A percentile compares a stretch with the other conserved stretches of the same genome.
phyloP scores from a whole-genome alignment of 1,140 invertebrate genomes.

The Camponotus vicinus region DNA sequence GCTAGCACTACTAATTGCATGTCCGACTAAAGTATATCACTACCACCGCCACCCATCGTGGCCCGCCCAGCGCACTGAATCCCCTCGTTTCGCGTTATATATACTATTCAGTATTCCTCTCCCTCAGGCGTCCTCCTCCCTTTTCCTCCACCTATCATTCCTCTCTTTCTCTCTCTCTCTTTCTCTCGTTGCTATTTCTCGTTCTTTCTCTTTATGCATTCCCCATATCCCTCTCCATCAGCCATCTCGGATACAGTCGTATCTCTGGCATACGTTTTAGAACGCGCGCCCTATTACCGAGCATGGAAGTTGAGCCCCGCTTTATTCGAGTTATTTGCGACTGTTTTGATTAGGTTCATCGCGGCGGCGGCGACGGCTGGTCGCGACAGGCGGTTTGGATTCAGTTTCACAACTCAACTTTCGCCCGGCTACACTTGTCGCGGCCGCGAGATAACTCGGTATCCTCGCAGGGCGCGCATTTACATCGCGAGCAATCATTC shows the following conservation, averaged over 20 bases:
- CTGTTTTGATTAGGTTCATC: conserved; percentile 72
- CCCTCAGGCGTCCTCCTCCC: conserved; percentile 41
- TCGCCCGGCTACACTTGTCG: neutral
- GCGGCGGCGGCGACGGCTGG: conserved; percentile 16
- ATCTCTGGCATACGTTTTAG: conserved; percentile 28
- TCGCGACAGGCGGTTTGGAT: conserved; percentile 39
- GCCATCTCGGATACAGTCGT: conserved; percentile 22
- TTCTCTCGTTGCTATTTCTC: neutral
- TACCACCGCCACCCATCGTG: conserved; percentile 73
- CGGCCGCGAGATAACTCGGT: conserved; percentile 20
- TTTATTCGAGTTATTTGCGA: conserved; percentile 52
- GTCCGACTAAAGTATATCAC: conserved; percentile 83
- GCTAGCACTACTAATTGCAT: conserved; percentile 83
- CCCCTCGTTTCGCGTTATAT: conserved; percentile 69
- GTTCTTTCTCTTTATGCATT: neutral
- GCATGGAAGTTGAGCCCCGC: conserved; percentile 53
- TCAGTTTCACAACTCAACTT: conserved; percentile 37
- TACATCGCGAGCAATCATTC: conserved; percentile 45
- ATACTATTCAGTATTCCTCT: conserved; percentile 67
- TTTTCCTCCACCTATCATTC: conserved; percentile 55
- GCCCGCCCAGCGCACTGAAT: conserved; percentile 71
- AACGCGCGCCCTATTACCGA: conserved; percentile 11
- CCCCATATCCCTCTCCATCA: conserved; percentile 40
- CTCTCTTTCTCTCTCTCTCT: neutral
- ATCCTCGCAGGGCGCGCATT: conserved; percentile 5